Conservation (phyloP, 1,140 invertebrate species). For the Cydia amplana region DNA sequence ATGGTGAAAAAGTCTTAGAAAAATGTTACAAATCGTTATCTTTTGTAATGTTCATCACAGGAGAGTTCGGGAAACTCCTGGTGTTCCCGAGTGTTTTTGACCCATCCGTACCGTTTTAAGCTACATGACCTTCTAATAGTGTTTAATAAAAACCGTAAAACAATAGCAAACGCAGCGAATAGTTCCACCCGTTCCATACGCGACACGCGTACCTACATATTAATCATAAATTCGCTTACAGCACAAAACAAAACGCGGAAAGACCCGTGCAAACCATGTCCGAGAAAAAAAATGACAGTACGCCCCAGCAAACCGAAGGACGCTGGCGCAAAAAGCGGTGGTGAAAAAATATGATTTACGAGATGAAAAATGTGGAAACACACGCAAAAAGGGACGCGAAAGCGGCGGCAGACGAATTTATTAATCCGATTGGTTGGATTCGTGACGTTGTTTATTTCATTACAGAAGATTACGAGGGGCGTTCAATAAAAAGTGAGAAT, state of each 20-base stretch:
- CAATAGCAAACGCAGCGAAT: background rate
- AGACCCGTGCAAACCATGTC: constrained; percentile 70
- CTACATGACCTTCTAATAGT: background rate
- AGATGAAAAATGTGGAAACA: constrained; percentile 80
- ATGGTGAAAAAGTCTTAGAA: too few relatives aligned
- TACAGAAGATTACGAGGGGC: constrained; percentile 10
- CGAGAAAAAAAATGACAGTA: constrained; percentile 74
- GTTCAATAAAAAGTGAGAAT: too few relatives aligned
- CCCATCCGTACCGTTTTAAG: too few relatives aligned
- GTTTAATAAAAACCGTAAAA: background rate
- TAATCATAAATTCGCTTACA: constrained; percentile 61
- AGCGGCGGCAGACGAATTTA: constrained; percentile 76
- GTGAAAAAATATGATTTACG: constrained; percentile 81
- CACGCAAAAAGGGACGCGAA: constrained; percentile 76
- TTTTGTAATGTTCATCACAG: too few relatives aligned
- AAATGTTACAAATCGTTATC: too few relatives aligned
- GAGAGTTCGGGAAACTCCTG: too few relatives aligned
- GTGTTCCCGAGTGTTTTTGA: too few relatives aligned
- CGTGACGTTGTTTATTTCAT: constrained; percentile 52
- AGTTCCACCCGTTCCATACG: constrained; percentile 4
- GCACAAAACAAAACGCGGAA: constrained; percentile 68
- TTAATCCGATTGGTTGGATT: constrained; percentile 67
- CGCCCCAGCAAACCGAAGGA: constrained; percentile 72
- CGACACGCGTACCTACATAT: constrained; percentile 41
- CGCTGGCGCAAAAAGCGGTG: constrained; percentile 71